Evolutionary conservation across 2,113 vertebrate genomes (phyloP).

Genomic region (Myiopsitta monachus): DNA sequence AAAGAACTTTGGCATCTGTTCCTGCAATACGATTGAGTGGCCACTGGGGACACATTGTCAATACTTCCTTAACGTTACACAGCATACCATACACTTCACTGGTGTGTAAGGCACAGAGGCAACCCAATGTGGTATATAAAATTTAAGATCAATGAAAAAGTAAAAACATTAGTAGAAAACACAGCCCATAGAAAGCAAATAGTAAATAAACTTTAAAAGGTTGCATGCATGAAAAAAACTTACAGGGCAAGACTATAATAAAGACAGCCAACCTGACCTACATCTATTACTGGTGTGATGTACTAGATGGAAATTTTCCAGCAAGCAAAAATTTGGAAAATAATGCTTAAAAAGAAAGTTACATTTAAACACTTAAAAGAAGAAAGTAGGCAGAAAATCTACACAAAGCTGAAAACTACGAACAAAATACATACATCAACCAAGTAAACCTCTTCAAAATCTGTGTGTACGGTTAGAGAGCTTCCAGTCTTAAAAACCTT

Average conservation of each 20-base stretch:
- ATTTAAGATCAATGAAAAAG: background rate
- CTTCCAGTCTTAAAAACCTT: background rate
- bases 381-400: background rate
- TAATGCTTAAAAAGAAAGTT: background rate
- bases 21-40: rapidly evolving
- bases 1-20: background rate
- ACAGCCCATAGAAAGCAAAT: background rate
- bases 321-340: background rate
- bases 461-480: background rate
- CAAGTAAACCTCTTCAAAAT: background rate
- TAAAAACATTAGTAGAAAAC: background rate
- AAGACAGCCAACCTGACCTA: background rate
- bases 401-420: background rate
- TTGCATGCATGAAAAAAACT: background rate
- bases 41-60: background rate
- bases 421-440: background rate
- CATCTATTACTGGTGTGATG: background rate
- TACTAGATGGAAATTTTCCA: background rate
- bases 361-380: background rate
- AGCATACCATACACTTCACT: background rate
- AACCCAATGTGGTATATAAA: background rate
- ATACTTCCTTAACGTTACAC: background rate
- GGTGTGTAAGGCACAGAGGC: background rate
- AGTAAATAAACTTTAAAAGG: background rate
- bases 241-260: background rate